These are phyloP conservation scores for Micronycteris hirsuta DNA, from an alignment of 2,113 vertebrate genomes.

Conservation along the genomic window DNA sequence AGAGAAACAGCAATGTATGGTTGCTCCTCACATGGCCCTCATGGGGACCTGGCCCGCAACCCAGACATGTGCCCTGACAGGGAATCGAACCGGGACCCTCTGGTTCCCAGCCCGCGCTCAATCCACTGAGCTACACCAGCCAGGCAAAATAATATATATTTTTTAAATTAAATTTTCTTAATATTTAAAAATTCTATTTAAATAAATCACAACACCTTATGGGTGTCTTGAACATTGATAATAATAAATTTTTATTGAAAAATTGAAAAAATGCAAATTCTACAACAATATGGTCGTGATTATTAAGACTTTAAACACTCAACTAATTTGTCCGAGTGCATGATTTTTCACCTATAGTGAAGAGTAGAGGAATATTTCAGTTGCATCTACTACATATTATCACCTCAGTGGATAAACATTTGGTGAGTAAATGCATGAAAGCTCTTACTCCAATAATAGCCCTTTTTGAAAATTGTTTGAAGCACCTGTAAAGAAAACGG, in stretches of 20 bases:
- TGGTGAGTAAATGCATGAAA: background rate
- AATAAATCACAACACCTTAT: background rate
- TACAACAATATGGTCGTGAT: background rate
- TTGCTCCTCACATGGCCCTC: no score
- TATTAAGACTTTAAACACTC: background rate
- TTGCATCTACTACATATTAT: background rate
- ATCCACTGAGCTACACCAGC: no score
- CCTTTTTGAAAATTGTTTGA: background rate
- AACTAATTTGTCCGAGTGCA: background rate
- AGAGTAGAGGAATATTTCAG: background rate
- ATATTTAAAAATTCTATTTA: background rate
- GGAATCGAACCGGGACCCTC: no score
- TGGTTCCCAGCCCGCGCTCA: no score
- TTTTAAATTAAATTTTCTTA: background rate
- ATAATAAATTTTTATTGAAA: background rate
- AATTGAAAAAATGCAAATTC: background rate
- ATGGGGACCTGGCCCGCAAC: no score
- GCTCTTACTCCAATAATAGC: background rate
- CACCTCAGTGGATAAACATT: background rate
- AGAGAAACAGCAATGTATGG: no score
- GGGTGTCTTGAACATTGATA: background rate
- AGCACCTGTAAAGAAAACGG: background rate
- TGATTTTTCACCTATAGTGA: background rate
- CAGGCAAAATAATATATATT: background rate
- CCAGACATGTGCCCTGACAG: no score